Evolutionary conservation across 2,797 vertebrate species (phyloP).

Genomic region (Ctenopoma kingsleyae): DNA sequence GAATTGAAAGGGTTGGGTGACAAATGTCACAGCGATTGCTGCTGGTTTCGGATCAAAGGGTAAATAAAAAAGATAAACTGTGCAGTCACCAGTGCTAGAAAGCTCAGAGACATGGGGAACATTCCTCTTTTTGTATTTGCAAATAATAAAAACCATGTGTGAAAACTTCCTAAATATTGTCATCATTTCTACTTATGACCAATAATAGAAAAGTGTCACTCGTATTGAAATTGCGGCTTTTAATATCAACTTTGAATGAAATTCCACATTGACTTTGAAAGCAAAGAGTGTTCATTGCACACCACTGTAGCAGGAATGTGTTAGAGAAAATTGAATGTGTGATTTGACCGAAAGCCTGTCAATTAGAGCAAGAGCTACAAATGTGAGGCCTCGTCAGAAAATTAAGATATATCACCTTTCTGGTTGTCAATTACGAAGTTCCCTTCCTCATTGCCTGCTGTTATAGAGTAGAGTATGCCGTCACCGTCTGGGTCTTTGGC

Average conservation of each 20-base stretch:
- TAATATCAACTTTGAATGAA: constrained; percentile 64
- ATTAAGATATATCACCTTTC: constrained; percentile 87
- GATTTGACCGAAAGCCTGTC: constrained; percentile 64
- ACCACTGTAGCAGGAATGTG: constrained; percentile 15
- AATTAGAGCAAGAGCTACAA: constrained; percentile 59
- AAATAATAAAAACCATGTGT: constrained; percentile 19
- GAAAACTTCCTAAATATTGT: constrained; percentile 49
- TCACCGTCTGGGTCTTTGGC: constrained; percentile 93
- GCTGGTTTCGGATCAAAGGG: constrained; percentile 81
- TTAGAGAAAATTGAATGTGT: constrained; percentile 61
- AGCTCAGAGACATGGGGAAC: constrained; percentile 36
- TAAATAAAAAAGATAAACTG: constrained; percentile 83
- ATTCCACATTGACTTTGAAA: constrained; percentile 60
- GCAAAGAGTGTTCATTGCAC: constrained; percentile 42
- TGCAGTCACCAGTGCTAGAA: constrained; percentile 56
- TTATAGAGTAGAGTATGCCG: constrained; percentile 88
- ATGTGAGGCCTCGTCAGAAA: constrained; percentile 34
- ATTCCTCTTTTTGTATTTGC: constrained; percentile 30
- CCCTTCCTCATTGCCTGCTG: constrained; percentile 88
- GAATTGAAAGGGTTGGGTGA: constrained; percentile 84
- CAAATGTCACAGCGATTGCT: constrained; percentile 83
- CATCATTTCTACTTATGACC: constrained; percentile 60
- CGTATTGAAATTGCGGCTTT: constrained; percentile 49
- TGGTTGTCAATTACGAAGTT: constrained; percentile 93
- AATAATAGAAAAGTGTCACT: constrained; percentile 48